phyloP scores from a whole-genome alignment of 2,797 vertebrate species.

The Pelochelys cantorii region DNA sequence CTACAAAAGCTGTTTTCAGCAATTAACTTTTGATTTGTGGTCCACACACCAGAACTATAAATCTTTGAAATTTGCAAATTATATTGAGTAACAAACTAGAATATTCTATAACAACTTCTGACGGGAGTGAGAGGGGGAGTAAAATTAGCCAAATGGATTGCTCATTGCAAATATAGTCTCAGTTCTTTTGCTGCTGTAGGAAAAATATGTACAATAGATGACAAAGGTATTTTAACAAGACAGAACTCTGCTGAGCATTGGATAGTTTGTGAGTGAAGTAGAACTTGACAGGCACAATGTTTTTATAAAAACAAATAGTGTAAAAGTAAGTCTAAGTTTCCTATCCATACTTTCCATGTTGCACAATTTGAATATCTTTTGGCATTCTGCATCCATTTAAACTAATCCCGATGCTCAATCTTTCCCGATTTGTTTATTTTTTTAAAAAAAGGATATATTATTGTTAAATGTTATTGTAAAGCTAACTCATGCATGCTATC shows the following conservation, averaged over 20 bases:
- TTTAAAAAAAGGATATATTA: not conserved
- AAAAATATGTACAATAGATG: not conserved
- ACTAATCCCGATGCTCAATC: not conserved
- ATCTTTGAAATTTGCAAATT: not conserved
- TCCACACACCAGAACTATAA: not conserved
- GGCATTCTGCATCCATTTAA: not conserved
- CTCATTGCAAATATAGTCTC: rapidly evolving
- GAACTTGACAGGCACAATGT: not conserved
- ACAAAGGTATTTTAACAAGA: rapidly evolving
- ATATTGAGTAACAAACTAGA: not conserved
- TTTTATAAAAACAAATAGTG: not conserved
- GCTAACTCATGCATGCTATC: not conserved
- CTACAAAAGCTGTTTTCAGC: not conserved
- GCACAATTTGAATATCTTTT: not conserved
- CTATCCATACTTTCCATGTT: rapidly evolving
- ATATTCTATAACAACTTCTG: not conserved
- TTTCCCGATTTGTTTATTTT: not conserved
- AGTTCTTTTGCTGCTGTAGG: rapidly evolving
- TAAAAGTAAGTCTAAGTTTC: not conserved
- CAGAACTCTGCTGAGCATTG: not conserved
- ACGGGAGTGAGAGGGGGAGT: no score
- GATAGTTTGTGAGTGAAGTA: not conserved
- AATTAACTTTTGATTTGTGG: not conserved
- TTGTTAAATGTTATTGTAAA: not conserved
- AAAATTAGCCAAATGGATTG: not conserved